These are phyloP conservation scores for Hydrotaea diabolus DNA, from an alignment of 2,888 invertebrate species.

Conservation along the genomic window DNA sequence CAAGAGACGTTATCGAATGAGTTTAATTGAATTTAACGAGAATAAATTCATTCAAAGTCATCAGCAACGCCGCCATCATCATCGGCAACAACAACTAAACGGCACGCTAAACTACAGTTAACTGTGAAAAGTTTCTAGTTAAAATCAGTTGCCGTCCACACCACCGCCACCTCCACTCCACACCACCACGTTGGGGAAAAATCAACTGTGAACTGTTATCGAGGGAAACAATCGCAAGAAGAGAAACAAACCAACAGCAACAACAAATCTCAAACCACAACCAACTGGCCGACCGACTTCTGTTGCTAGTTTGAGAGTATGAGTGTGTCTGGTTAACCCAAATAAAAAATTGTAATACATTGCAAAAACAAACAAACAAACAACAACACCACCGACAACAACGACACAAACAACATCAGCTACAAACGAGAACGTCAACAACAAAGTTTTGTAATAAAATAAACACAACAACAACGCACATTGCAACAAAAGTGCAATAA, in stretches of 20 bases:
- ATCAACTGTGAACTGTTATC: not conserved
- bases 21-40: conserved; percentile 69
- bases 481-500: conserved; percentile 59
- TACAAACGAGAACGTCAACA: not conserved
- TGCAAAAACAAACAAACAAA: not conserved
- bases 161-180: too few relatives aligned
- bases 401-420: not conserved
- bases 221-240: not conserved
- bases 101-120: not conserved
- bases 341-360: conserved; percentile 15
- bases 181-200: too few relatives aligned
- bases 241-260: not conserved
- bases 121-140: not conserved
- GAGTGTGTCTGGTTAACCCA: conserved; percentile 29
- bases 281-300: not conserved
- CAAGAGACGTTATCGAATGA: conserved; percentile 66
- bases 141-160: not conserved
- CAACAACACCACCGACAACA: not conserved
- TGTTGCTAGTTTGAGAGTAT: not conserved
- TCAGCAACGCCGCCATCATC: conserved; percentile 25
- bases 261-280: not conserved
- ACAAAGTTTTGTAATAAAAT: not conserved
- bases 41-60: conserved; percentile 67
- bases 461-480: conserved; percentile 25
- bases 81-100: conserved; percentile 20